Evolutionary conservation across 1,140 invertebrate genomes (phyloP), one percentile per base, ranked within the genome.

Genomic region (Magallana angulata): DNA sequence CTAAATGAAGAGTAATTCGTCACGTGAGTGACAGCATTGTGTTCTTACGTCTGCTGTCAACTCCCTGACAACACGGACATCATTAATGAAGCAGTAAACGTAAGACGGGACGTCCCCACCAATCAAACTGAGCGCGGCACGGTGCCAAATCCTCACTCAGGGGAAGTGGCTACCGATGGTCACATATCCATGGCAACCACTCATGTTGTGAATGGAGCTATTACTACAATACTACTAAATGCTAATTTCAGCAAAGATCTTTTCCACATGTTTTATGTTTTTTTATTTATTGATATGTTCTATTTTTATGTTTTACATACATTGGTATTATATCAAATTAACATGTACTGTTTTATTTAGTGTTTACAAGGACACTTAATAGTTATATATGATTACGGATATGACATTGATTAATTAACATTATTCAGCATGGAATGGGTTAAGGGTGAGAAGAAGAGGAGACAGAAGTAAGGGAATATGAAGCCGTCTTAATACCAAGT

Each of bases 41-140:
- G 24, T 76, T 76, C 68, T 76, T 76, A 76, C 68, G 68, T 76
- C 68, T 76, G 24, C 24, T 76, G 68, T 76, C 68, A 76, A 12
- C 7, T 18, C 7, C 68, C 9, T 71, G 68, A 76, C 68, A 76
- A 76, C 68, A 12, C 68, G 68, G 68, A 76, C 68, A 76, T 76
- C 68, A 76, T 30, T 36, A 48, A 36, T 30, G 36, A 30, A 76
- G 68, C 68, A 76, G 24, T 30, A 36, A 18, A 76, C 68, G 68
- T 24, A 76, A 76, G 68, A 62, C 60, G 60, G n/a, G 60, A 76
- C 68, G 68, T 30, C 68, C 68, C 68, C 24, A 30, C 68, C 68
- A 76, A 76, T 76, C 68, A 76, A 76, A 76, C 68, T 12, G 24
- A 76, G 24, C 24, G 68, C 68, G 68, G 24, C 12, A 0, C 68